Percentiles rank a stretch among this genome's conserved stretches.
phyloP scores from a whole-genome alignment of 1,140 invertebrate genomes.

The Asobara japonica region DNA sequence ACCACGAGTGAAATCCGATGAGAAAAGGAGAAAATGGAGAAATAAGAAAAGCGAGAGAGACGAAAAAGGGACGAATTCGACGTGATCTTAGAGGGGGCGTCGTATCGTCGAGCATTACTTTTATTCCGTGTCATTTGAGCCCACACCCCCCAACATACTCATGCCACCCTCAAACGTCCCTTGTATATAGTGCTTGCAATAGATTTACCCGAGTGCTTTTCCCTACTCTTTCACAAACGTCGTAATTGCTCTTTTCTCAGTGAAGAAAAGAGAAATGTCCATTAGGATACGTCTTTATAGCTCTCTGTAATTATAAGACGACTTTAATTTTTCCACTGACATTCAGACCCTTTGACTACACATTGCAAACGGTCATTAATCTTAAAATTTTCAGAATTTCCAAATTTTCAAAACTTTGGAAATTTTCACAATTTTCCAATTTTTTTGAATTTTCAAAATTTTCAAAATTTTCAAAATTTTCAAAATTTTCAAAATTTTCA shows the following conservation, averaged over 20 bases:
- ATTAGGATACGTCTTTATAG: slow-evolving; percentile 23
- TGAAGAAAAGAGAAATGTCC: slow-evolving; percentile 26
- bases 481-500: too few relatives aligned
- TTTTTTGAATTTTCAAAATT: too few relatives aligned
- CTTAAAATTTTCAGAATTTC: too few relatives aligned
- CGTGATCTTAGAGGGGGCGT: slow-evolving; percentile 46
- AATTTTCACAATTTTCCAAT: too few relatives aligned
- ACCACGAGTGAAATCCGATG: slow-evolving; percentile 11
- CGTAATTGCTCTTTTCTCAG: slow-evolving; percentile 22
- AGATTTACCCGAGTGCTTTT: slow-evolving; percentile 37
- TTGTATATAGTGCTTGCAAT: slow-evolving; percentile 26
- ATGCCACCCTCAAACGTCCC: not conserved
- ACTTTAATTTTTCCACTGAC: not conserved
- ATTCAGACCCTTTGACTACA: too few relatives aligned
- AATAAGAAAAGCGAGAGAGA: slow-evolving; percentile 32
- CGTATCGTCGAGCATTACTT: slow-evolving; percentile 62
- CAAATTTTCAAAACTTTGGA: too few relatives aligned
- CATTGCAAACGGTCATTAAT: too few relatives aligned
- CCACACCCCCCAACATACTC: slow-evolving; percentile 52
- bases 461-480: too few relatives aligned
- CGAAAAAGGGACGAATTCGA: slow-evolving; percentile 1
- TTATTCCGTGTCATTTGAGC: slow-evolving; percentile 69
- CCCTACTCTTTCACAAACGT: not conserved
- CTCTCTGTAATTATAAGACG: not conserved
- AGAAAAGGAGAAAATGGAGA: slow-evolving; percentile 28